phyloP scores from a whole-genome alignment of 2,113 vertebrate genomes.

The Mus spicilegus region DNA sequence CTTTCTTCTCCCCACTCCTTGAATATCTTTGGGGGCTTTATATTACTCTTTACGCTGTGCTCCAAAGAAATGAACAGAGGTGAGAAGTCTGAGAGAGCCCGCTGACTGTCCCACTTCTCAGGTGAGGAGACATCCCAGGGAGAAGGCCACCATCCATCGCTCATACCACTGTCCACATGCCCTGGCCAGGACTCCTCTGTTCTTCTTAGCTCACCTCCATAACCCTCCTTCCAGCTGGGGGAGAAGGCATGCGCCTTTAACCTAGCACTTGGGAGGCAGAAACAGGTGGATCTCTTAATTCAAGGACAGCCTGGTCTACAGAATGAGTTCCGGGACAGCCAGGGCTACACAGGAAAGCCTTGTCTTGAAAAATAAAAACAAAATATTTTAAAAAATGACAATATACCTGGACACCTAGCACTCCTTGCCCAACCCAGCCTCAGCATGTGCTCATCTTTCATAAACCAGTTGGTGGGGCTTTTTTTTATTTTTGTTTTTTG shows the following conservation, averaged over 20 bases:
- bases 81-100: not conserved
- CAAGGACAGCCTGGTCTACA: not conserved
- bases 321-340: not conserved
- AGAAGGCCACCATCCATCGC: not conserved
- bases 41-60: not conserved
- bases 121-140: not conserved
- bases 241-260: not conserved
- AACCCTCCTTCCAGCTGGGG: not conserved
- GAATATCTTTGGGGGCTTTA: not conserved
- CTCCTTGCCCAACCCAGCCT: not conserved
- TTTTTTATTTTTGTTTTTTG: no score
- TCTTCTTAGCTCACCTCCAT: not conserved
- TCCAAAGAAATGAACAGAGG: not conserved
- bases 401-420: not conserved
- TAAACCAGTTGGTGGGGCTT: not conserved
- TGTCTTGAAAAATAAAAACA: not conserved
- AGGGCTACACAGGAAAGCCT: not conserved
- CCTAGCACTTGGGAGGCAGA: not conserved
- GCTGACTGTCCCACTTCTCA: not conserved
- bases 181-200: rapidly evolving
- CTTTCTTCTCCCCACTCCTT: not conserved
- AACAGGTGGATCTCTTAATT: not conserved
- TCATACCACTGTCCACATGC: rapidly evolving
- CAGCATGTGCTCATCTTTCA: not conserved
- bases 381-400: not conserved